Conservation (phyloP, 2,113 vertebrate species). For the Camarhynchus parvulus region DNA sequence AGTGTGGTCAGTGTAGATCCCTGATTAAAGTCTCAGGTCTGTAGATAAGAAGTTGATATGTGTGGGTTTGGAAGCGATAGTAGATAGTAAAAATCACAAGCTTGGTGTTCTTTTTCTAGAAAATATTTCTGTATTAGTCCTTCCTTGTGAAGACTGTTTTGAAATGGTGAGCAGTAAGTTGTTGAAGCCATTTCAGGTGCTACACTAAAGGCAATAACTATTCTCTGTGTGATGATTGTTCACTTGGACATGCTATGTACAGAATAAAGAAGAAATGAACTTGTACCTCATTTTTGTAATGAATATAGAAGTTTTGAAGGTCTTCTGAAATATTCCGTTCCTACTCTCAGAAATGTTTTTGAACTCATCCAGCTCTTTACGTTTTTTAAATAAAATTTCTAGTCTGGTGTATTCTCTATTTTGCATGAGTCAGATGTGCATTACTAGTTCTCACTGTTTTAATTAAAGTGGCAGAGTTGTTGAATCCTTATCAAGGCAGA, state of each 20-base stretch:
- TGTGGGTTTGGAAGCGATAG: not conserved
- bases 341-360: conserved; percentile 30
- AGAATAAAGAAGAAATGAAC: not conserved
- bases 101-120: not conserved
- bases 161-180: not conserved
- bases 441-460: conserved; percentile 47
- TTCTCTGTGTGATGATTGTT: not conserved
- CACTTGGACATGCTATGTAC: not conserved
- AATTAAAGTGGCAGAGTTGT: conserved; percentile 20
- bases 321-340: conserved; percentile 37
- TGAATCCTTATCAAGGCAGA: conserved; percentile 8
- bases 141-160: not conserved
- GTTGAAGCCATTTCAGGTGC: not conserved
- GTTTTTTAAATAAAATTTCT: conserved; percentile 10
- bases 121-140: not conserved
- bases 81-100: not conserved
- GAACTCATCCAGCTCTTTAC: conserved; percentile 13
- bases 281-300: not conserved
- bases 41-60: not conserved
- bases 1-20: not conserved
- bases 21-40: not conserved
- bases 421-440: conserved; percentile 46
- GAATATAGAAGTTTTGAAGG: conserved; percentile 31
- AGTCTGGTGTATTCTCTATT: conserved; percentile 18
- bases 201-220: not conserved